Conservation (phyloP, 2,797 vertebrate species). For the Agapornis canus region DNA sequence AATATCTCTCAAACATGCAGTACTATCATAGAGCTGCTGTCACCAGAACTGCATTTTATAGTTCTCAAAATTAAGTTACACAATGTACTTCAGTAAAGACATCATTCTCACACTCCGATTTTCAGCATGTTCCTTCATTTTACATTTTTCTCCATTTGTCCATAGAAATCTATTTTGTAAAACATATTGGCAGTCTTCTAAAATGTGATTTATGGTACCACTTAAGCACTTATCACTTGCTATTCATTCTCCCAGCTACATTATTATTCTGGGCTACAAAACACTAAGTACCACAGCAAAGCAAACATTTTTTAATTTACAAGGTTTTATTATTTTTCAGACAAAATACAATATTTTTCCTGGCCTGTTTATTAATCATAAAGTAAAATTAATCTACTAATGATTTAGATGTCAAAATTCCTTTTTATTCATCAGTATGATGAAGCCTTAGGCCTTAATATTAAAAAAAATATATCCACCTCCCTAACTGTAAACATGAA, state of each 20-base stretch:
- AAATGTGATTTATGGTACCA: slow-evolving; percentile 48
- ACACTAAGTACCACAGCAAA: slow-evolving; percentile 12
- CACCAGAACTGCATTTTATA: neutral
- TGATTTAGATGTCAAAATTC: neutral
- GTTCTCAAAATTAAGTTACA: neutral
- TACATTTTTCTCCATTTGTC: slow-evolving; percentile 41
- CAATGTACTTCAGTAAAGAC: neutral
- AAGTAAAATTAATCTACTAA: neutral
- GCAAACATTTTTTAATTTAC: neutral
- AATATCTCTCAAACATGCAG: neutral
- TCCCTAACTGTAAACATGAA: neutral
- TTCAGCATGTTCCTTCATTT: slow-evolving; percentile 22
- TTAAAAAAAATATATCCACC: neutral
- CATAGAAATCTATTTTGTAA: slow-evolving; percentile 44
- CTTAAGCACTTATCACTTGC: slow-evolving; percentile 33
- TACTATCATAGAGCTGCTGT: neutral
- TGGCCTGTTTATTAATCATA: slow-evolving; percentile 12
- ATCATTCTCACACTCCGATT: neutral
- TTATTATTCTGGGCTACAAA: neutral
- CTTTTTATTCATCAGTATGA: neutral
- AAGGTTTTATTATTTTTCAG: neutral
- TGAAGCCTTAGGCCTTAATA: neutral
- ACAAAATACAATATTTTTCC: neutral
- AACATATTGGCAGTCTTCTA: slow-evolving; percentile 50
- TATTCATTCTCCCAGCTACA: neutral